Base-by-base conservation (phyloP, 23 tunicate species). In the Trididemnum miniatum region DNA sequence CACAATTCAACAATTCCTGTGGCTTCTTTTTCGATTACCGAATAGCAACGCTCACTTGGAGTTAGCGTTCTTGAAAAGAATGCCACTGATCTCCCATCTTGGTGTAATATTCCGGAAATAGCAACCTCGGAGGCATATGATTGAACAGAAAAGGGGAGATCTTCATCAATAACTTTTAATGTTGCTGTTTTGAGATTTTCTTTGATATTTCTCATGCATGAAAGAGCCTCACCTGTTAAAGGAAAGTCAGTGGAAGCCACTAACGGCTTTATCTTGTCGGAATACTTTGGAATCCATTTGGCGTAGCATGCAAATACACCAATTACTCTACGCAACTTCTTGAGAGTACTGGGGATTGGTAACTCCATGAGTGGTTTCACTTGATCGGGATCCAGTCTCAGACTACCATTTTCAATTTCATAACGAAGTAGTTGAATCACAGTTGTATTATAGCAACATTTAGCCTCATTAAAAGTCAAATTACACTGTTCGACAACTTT, bases 61-160 rank as follows among this genome's bases (percentile, higher is more conserved):
- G 51, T 29, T 5, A 71, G 77, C 7, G 77, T 71, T 31, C 77
- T 30, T 31, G 77, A 32, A 9, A 31, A 4, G 33, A 26, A 71
- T 9, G 77, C 77, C 24, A 71, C 77, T 22, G 77, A 32, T 22
- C 77, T 31, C 24, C 77, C 77, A 24, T 32, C 40, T 71, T 71
- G 77, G 12, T 4, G 12, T 20, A 71, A 32, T 4, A 33, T 32
- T 4, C 52, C 77, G 29, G 77, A 51, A 26, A 71, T 71, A 7
- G 77, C 12, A 71, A 71, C n/a, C 12, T 71, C 77, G 20, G 40
- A 29, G 15, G 77, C 77, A 33, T 71, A 51, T 3, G 12, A 5
- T 33, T 71, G 52, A 30, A 71, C 77, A 33, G 52, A 9, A 22
- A 71, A 71, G 9, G 38, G 77, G 25, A 32, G 7, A 30, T 22